A percentile compares a stretch with the other conserved stretches of the same genome.
Conservation (phyloP, 2,797 vertebrate species). For the Enteromius trimaculatus region DNA sequence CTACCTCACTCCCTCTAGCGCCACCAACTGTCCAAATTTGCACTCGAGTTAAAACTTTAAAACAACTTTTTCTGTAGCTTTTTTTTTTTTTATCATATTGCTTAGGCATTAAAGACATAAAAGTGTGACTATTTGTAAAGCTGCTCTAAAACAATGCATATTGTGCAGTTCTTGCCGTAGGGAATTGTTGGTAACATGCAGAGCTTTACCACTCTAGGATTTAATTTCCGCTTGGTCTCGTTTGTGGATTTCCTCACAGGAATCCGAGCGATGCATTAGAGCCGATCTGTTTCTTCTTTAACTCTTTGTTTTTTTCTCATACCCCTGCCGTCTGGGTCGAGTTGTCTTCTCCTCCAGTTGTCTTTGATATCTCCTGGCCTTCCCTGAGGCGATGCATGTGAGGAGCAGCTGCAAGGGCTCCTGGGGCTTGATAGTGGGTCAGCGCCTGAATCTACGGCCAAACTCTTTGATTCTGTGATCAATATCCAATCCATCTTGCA, state of each 20-base stretch:
- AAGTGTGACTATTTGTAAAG: background rate
- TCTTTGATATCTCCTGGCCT: slow-evolving; percentile 49
- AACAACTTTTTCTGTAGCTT: background rate
- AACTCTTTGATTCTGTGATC: background rate
- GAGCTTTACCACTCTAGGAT: background rate
- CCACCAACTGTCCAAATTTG: background rate
- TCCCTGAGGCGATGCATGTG: slow-evolving; percentile 30
- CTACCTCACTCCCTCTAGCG: background rate
- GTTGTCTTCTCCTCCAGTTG: slow-evolving; percentile 54
- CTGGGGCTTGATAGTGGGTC: slow-evolving; percentile 4
- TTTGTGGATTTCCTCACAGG: background rate
- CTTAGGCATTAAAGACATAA: background rate
- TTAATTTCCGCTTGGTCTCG: background rate
- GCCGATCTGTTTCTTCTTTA: background rate
- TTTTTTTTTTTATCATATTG: background rate
- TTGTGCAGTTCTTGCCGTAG: background rate
- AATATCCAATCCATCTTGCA: background rate
- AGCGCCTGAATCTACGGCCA: background rate
- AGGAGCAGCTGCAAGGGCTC: slow-evolving; percentile 5
- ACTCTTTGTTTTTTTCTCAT: slow-evolving; percentile 19
- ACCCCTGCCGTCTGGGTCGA: background rate
- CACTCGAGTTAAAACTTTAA: background rate
- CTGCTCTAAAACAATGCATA: background rate
- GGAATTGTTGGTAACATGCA: background rate
- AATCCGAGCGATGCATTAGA: background rate